A percentile compares a stretch with the other conserved stretches of the same genome.
These are phyloP conservation scores for Erithacus rubecula DNA, from an alignment of 2,797 vertebrate species.

Conservation along the genomic window DNA sequence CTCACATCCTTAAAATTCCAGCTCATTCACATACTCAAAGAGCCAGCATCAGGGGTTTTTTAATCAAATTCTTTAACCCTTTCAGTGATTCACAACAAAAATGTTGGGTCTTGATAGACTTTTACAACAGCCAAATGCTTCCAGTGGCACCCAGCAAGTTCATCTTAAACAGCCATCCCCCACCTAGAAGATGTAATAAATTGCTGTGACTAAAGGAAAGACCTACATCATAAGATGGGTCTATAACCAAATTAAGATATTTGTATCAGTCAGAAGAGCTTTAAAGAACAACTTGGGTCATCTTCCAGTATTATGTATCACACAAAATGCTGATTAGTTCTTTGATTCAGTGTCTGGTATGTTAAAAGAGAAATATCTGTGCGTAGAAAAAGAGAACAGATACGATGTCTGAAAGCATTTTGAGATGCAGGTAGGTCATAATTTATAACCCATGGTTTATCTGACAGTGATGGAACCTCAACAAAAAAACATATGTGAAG, in stretches of 20 bases:
- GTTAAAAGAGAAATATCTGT: background rate
- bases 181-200: background rate
- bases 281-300: background rate
- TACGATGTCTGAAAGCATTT: background rate
- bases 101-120: background rate
- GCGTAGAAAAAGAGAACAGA: background rate
- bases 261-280: background rate
- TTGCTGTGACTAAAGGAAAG: background rate
- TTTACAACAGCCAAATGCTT: background rate
- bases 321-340: background rate
- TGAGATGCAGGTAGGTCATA: background rate
- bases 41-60: background rate
- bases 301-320: background rate
- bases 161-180: background rate
- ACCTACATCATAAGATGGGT: background rate
- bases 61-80: background rate
- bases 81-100: background rate
- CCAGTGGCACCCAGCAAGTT: background rate
- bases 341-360: background rate
- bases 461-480: background rate
- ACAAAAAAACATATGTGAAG: fast-evolving
- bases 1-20: background rate
- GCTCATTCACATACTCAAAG: background rate
- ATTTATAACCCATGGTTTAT: background rate
- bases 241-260: background rate